Conservation (phyloP, 2,797 vertebrate species). For the Crenichthys baileyi region DNA sequence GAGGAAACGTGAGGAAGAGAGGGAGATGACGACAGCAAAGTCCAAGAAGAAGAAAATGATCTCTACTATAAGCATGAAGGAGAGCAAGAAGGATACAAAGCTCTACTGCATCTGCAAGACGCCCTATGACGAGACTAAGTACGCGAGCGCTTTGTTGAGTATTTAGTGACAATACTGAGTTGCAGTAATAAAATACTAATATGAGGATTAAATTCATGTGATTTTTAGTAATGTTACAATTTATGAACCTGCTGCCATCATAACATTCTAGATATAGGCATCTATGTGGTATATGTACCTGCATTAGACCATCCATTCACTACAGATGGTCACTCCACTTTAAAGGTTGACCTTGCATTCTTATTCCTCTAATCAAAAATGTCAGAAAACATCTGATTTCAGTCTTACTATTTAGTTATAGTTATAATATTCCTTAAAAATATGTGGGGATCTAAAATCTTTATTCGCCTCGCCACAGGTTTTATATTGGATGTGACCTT, state of each 20-base stretch:
- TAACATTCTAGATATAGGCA: background rate
- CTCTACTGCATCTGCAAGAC: constrained; percentile 99
- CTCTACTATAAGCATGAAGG: constrained; percentile 91
- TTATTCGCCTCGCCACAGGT: constrained; percentile 75
- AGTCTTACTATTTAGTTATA: background rate
- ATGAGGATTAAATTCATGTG: background rate
- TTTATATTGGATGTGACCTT: constrained; percentile 98
- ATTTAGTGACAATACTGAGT: background rate
- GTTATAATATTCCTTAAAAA: background rate
- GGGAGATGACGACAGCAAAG: constrained; percentile 77
- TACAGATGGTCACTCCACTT: background rate
- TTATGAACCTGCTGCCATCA: background rate
- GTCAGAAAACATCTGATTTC: background rate
- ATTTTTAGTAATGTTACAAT: background rate
- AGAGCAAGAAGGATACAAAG: constrained; percentile 94
- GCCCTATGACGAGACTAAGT: constrained; percentile 97
- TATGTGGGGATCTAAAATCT: background rate
- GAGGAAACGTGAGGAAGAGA: constrained; percentile 92
- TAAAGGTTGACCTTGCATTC: background rate
- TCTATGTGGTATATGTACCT: too few relatives aligned
- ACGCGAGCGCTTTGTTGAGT: constrained; percentile 57
- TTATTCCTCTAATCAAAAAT: too few relatives aligned
- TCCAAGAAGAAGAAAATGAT: constrained; percentile 99
- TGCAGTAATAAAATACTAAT: background rate
- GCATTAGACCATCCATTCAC: background rate